These are phyloP conservation scores for Phoenicopterus ruber DNA, from an alignment of 2,113 vertebrate species.

Conservation along the genomic window DNA sequence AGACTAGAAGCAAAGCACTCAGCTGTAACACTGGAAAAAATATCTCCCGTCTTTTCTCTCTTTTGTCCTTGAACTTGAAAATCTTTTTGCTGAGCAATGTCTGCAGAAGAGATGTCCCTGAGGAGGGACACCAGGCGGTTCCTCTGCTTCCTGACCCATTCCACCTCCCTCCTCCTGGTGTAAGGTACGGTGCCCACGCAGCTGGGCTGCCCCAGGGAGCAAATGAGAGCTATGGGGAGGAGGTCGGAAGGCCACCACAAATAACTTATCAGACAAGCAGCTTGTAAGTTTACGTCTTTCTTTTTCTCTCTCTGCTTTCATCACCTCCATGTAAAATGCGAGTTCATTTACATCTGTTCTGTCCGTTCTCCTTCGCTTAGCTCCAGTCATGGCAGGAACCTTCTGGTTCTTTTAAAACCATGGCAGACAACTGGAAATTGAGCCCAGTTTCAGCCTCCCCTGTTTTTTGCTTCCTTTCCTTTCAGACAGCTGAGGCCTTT, in stretches of 20 bases:
- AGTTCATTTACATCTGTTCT: neutral
- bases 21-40: neutral
- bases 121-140: neutral
- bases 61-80: neutral
- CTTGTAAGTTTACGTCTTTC: neutral
- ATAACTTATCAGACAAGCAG: neutral
- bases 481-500: neutral
- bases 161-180: neutral
- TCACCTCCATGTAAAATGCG: neutral
- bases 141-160: neutral
- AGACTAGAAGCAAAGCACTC: neutral
- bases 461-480: neutral
- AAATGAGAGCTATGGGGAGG: neutral
- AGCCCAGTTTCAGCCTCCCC: neutral
- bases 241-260: neutral
- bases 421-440: neutral
- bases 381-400: neutral
- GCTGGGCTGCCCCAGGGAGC: neutral
- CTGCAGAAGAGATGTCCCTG: neutral
- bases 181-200: fast-evolving
- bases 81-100: neutral
- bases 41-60: neutral
- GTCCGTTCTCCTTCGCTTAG: neutral
- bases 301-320: neutral
- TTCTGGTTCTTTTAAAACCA: neutral